Conservation (phyloP, 2,797 vertebrate species). For the Aotus griseimembra region DNA sequence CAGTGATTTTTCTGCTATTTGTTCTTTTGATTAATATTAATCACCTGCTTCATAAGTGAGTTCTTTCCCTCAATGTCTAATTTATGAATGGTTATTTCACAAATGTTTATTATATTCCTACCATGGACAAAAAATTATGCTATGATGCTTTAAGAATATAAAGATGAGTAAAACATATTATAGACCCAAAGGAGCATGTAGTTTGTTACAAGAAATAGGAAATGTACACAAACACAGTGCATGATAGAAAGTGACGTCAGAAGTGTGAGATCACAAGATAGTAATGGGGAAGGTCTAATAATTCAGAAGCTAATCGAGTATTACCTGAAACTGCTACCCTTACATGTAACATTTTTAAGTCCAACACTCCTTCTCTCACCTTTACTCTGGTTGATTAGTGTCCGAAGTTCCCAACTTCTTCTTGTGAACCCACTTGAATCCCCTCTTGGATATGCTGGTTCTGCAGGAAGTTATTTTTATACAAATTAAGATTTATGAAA, state of each 20-base stretch:
- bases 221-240: neutral
- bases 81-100: neutral
- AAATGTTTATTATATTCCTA: neutral
- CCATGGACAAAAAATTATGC: neutral
- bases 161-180: neutral
- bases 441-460: conserved; percentile 94
- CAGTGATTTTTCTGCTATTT: neutral
- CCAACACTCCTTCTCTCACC: conserved; percentile 83
- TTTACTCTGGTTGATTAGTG: conserved; percentile 94
- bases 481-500: neutral
- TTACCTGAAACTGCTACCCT: neutral
- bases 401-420: conserved; percentile 97
- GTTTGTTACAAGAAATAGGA: neutral
- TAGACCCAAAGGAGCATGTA: neutral
- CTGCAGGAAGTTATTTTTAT: conserved; percentile 82
- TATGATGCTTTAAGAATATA: neutral
- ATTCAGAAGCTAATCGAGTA: neutral
- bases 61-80: neutral
- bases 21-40: neutral
- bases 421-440: conserved; percentile 89
- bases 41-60: neutral
- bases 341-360: neutral
- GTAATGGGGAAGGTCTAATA: rapidly evolving
- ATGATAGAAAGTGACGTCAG: neutral
- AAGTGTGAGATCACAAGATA: neutral